Evolutionary conservation across 1,140 invertebrate species (phyloP).

Genomic region (Aplysia californica): DNA sequence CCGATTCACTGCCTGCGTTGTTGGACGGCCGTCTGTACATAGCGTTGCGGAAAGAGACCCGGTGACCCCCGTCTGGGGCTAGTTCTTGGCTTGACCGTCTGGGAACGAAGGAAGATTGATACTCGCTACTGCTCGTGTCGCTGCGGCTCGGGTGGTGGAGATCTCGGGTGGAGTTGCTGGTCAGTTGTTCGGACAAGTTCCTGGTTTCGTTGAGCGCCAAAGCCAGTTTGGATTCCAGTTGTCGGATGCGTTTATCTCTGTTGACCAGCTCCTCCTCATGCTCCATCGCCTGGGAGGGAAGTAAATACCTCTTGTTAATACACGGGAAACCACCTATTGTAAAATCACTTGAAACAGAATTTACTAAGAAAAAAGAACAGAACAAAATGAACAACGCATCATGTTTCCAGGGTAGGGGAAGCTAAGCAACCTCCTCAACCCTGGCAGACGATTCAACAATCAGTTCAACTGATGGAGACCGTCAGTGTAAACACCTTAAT

Average conservation of each 20-base stretch:
- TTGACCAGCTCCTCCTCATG: not conserved
- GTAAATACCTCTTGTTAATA: too few species aligned
- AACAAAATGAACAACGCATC: too few species aligned
- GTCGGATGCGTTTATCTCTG: not conserved
- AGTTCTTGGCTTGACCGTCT: not conserved
- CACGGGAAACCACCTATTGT: too few species aligned
- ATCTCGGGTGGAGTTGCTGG: not conserved
- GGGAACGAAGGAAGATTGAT: not conserved
- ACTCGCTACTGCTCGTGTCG: not conserved
- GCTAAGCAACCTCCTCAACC: too few species aligned
- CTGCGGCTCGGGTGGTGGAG: too few species aligned
- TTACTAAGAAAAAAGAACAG: too few species aligned
- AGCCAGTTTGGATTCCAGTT: conserved; percentile 18
- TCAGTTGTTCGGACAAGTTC: not conserved
- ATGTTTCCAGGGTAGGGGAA: too few species aligned
- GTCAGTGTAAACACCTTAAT: too few species aligned
- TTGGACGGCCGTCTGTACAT: conserved; percentile 9
- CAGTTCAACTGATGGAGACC: too few species aligned
- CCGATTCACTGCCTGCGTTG: not conserved
- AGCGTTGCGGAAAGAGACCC: not conserved
- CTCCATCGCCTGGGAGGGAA: not conserved
- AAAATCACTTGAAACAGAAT: too few species aligned
- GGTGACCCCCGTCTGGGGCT: not conserved
- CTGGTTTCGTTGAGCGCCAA: not conserved
- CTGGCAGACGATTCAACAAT: too few species aligned